A percentile compares a stretch with the other conserved stretches of the same genome.
Conservation (phyloP, 1,140 invertebrate species). For the Triops longicaudatus region DNA sequence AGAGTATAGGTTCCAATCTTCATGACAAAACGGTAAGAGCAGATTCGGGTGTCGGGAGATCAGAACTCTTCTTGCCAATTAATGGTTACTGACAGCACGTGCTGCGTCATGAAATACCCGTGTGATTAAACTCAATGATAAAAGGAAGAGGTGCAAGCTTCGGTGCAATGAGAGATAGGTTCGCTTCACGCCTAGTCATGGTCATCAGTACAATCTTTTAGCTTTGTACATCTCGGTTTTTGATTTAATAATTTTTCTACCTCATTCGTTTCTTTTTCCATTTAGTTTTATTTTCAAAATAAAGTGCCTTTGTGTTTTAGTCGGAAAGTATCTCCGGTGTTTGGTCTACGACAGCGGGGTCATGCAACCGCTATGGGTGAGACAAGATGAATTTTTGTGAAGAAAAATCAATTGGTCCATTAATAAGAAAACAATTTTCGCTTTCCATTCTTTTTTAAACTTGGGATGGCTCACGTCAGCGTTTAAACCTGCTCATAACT, state of each 20-base stretch:
- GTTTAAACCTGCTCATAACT: conserved; percentile 2
- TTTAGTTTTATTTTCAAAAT: not conserved
- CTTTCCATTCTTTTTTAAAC: not conserved
- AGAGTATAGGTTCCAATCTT: conserved; percentile 18
- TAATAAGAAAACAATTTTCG: not conserved
- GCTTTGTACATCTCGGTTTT: not conserved
- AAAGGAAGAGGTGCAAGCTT: conserved; percentile 11
- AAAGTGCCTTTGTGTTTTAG: not conserved
- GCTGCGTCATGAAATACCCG: conserved; percentile 14
- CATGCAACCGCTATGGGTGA: not conserved
- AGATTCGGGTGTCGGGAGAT: not conserved
- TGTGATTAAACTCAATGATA: conserved; percentile 15
- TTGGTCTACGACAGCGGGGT: not conserved
- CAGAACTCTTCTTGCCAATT: conserved; percentile 12
- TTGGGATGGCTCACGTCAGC: not conserved
- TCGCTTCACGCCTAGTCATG: conserved; percentile 5
- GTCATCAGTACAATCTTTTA: conserved; percentile 6
- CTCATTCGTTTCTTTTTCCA: not conserved
- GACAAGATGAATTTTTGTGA: not conserved
- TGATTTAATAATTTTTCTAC: not conserved
- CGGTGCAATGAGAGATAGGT: not conserved
- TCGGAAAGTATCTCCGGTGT: not conserved
- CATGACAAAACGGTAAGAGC: conserved; percentile 7
- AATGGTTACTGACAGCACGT: conserved; percentile 15
- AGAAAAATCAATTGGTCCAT: not conserved